Percentiles rank a stretch among this genome's conserved stretches.
Conservation (phyloP, 2,797 vertebrate species). For the Danio jaintianensis region DNA sequence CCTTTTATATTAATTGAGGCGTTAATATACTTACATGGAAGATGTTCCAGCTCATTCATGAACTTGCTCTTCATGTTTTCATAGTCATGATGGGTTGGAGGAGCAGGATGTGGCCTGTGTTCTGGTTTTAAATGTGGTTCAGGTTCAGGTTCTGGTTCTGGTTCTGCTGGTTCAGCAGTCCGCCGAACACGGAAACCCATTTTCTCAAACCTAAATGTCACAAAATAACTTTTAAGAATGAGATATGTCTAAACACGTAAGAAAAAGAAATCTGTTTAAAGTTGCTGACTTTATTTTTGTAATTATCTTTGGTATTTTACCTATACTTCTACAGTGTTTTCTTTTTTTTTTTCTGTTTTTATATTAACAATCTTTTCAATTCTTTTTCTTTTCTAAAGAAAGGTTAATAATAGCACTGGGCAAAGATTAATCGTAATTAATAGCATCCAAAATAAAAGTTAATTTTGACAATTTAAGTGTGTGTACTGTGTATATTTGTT, state of each 20-base stretch:
- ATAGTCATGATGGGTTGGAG: conserved; percentile 75
- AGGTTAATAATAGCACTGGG: neutral
- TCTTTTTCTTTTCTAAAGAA: neutral
- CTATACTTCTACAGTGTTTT: no score
- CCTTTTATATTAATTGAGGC: neutral
- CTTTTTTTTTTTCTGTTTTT: no score
- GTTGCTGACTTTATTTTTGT: no score
- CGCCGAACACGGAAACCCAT: conserved; percentile 66
- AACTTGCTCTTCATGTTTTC: conserved; percentile 87
- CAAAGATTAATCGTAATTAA: no score
- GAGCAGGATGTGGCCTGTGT: conserved; percentile 33
- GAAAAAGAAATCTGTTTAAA: neutral
- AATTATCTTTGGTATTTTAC: no score
- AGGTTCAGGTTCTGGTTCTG: conserved; percentile 68
- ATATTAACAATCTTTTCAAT: neutral
- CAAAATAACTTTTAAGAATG: neutral
- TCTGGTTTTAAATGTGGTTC: conserved; percentile 59
- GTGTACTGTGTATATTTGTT: no score
- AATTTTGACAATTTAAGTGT: no score
- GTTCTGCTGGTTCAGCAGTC: conserved; percentile 70
- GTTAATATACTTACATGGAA: conserved; percentile 75
- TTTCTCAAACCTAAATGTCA: conserved; percentile 57
- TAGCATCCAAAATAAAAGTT: no score
- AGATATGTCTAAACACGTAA: no score
- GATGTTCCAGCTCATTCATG: conserved; percentile 82